Evolutionary conservation across 2,113 vertebrate genomes (phyloP).

Genomic region (Alethe diademata): DNA sequence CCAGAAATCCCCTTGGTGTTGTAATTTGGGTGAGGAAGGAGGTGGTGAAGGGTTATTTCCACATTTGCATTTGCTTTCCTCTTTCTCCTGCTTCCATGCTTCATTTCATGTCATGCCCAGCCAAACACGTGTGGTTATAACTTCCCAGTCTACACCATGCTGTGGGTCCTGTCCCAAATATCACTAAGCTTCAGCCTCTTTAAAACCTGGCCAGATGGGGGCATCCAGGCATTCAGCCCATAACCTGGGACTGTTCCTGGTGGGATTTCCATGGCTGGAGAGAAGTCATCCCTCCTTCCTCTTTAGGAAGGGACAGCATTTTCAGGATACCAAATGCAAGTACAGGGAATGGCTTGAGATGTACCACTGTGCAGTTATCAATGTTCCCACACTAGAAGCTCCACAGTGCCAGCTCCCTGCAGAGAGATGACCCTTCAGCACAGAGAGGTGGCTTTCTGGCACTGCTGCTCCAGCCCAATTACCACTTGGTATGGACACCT

Average conservation of each 20-base stretch:
- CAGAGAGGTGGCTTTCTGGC: neutral
- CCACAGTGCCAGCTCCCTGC: rapidly evolving
- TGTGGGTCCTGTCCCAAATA: neutral
- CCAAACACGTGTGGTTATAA: neutral
- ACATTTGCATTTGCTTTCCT: neutral
- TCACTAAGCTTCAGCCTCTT: neutral
- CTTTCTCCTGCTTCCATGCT: neutral
- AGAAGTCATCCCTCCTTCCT: neutral
- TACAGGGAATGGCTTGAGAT: neutral
- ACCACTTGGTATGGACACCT: neutral
- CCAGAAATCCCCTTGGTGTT: neutral
- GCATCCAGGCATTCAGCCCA: neutral
- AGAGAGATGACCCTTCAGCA: neutral
- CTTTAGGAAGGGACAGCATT: neutral
- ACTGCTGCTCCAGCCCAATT: neutral
- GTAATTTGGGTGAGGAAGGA: neutral
- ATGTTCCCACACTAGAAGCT: neutral
- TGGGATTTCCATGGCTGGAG: neutral
- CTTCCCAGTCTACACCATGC: neutral
- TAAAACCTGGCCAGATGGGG: neutral
- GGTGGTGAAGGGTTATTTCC: neutral
- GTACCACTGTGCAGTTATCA: neutral
- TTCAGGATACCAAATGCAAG: neutral
- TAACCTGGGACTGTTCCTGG: neutral
- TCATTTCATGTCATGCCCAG: neutral